Base-by-base conservation (phyloP, 92 coral and sea anemone species). In the Zoanthus sansibaricus region DNA sequence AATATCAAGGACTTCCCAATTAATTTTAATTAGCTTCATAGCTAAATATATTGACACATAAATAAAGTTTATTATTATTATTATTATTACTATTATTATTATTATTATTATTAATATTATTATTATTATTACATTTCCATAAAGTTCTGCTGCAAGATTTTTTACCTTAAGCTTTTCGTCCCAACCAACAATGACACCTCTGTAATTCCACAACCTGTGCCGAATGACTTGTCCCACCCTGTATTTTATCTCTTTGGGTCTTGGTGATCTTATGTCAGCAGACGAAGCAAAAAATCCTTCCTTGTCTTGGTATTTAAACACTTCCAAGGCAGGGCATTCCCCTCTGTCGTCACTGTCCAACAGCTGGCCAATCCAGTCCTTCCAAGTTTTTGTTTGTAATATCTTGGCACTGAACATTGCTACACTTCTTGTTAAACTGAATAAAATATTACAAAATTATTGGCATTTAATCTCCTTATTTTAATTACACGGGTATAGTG, bases 131-230 rank as follows among this genome's bases (percentile, higher is more conserved):
- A 25, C 25, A 25, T 25, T 25, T 25, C 25, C 25, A 0, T 25
- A 25, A 25, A 25, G 25, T 25, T 25, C 42, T 37, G 42, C 42
- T 37, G 42, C 42, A 37, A 61, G 31, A 14, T 56, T 9, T 12
- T 31, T 0, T 87, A 95, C 99, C 91, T 92, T 95, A 11, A 94
- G 84, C 76, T 87, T 91, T 70, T 95, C 95, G 88, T 97, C 99
- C 99, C 99, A 97, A 7, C 99, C 99, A 87, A 97, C 87, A 66
- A 97, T 91, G 14, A 97, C 98, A 12, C 98, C 99, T 82, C 96
- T 91, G 72, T 97, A 97, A 79, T 93, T 93, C 91, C 93, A 93
- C 70, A 91, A 30, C 84, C 92, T 93, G 75, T 97, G 99, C 64
- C 94, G 69, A 25, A 97, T 89, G 51, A 97, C 98, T 74, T 97